Percentiles rank a stretch among this genome's conserved stretches.
phyloP scores from a whole-genome alignment of 2,113 vertebrate genomes.

The Euleptes europaea region DNA sequence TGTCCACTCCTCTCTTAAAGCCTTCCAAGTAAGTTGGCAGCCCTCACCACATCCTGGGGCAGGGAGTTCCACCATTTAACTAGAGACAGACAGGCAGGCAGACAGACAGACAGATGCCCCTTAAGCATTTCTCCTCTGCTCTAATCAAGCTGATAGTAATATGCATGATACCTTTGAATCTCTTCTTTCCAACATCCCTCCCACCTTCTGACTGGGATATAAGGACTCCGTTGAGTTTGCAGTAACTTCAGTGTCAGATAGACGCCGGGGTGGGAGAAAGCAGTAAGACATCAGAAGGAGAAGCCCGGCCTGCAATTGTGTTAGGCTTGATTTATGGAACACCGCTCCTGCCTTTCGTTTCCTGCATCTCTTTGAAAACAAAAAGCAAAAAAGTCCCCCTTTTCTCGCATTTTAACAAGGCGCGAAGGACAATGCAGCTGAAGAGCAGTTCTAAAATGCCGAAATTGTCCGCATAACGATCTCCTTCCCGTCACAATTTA shows the following conservation, averaged over 20 bases:
- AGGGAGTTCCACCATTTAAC: too few species aligned
- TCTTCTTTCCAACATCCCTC: too few species aligned
- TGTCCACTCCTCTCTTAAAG: too few species aligned
- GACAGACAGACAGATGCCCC: too few species aligned
- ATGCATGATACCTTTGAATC: too few species aligned
- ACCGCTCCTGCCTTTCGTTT: neutral
- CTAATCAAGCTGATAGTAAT: too few species aligned
- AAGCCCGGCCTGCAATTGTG: neutral
- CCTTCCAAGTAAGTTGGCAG: too few species aligned
- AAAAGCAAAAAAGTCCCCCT: accelerated
- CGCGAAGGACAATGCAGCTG: conserved; percentile 13
- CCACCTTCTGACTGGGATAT: neutral
- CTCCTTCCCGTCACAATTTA: conserved; percentile 49
- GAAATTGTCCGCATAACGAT: neutral
- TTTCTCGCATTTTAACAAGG: conserved; percentile 2
- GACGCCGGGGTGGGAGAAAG: neutral
- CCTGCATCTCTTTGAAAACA: conserved; percentile 15
- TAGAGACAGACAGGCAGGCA: too few species aligned
- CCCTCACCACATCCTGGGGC: too few species aligned
- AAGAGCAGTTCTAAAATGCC: conserved; percentile 11
- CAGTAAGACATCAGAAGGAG: neutral
- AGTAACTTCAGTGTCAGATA: neutral
- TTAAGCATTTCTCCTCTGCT: too few species aligned
- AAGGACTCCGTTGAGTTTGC: too few species aligned
- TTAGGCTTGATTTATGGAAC: accelerated